phyloP scores from a whole-genome alignment of 2,113 vertebrate genomes.

The Oreocharis arfaki region DNA sequence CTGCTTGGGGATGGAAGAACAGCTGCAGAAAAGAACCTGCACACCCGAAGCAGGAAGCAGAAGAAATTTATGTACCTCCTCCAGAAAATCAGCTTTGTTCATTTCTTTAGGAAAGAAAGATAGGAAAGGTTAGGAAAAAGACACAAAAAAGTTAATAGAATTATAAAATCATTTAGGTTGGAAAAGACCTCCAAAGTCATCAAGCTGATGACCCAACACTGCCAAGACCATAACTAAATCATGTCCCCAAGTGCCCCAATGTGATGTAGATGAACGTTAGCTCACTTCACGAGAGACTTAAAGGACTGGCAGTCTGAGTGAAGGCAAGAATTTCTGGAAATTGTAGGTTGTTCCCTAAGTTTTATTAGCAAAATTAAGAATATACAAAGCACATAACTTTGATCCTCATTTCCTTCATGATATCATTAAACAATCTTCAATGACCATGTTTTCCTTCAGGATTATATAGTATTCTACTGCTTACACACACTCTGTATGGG shows the following conservation, averaged over 20 bases:
- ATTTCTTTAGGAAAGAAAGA: neutral
- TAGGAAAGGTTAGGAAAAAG: neutral
- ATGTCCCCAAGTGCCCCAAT: fast-evolving
- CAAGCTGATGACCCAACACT: neutral
- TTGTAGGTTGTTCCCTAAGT: neutral
- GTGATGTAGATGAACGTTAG: fast-evolving
- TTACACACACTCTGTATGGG: neutral
- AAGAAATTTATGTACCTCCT: neutral
- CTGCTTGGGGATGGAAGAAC: neutral
- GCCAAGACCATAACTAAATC: fast-evolving
- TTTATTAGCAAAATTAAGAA: neutral
- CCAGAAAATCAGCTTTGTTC: neutral
- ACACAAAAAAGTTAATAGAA: fast-evolving
- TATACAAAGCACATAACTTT: neutral
- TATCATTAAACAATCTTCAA: neutral
- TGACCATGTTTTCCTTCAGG: neutral
- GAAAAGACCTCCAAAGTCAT: neutral
- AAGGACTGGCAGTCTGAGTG: neutral
- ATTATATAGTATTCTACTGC: neutral
- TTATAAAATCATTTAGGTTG: neutral
- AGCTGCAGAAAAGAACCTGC: neutral
- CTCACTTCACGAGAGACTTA: neutral
- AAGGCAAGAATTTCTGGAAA: neutral
- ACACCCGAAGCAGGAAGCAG: neutral
- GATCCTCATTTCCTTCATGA: neutral